Evolutionary conservation across 2,888 invertebrate genomes (phyloP).

Genomic region (Clostera curtula): DNA sequence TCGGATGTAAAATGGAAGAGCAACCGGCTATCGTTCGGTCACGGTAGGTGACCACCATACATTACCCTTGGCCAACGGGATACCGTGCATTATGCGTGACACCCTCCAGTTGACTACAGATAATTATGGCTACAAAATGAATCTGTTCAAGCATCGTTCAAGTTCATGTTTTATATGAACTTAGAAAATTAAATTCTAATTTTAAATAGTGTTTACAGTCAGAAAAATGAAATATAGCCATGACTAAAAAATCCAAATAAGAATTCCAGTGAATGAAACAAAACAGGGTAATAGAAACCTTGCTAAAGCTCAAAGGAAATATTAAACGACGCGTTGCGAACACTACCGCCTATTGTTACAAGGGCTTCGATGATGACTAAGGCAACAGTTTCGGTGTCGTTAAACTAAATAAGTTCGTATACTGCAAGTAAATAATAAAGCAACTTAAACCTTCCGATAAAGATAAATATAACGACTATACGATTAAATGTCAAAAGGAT

Average conservation of each 20-base stretch:
- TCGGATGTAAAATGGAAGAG: slow-evolving; percentile 33
- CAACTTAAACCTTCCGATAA: too few relatives aligned
- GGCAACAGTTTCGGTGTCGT: slow-evolving; percentile 35
- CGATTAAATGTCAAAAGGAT: too few relatives aligned
- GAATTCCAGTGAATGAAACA: too few relatives aligned
- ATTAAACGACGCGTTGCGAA: slow-evolving; percentile 3
- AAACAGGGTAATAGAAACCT: too few relatives aligned
- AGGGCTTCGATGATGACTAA: slow-evolving; percentile 30
- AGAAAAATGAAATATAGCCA: too few relatives aligned
- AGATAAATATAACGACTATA: too few relatives aligned
- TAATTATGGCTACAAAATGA: not conserved
- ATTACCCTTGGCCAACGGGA: slow-evolving; percentile 60
- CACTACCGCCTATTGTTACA: slow-evolving; percentile 24
- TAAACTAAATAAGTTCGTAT: slow-evolving; percentile 35
- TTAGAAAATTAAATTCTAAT: too few relatives aligned
- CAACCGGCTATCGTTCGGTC: slow-evolving; percentile 39
- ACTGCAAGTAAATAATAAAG: slow-evolving; percentile 26
- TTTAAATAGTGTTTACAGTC: too few relatives aligned
- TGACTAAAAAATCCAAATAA: too few relatives aligned
- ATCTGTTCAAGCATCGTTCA: too few relatives aligned
- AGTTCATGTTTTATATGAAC: too few relatives aligned
- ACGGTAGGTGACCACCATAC: slow-evolving; percentile 47
- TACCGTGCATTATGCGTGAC: slow-evolving; percentile 64
- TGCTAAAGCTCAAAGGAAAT: not conserved
- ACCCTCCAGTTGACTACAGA: slow-evolving; percentile 34